These are phyloP conservation scores for Philaethria dido DNA, from an alignment of 2,888 invertebrate species.

Conservation along the genomic window DNA sequence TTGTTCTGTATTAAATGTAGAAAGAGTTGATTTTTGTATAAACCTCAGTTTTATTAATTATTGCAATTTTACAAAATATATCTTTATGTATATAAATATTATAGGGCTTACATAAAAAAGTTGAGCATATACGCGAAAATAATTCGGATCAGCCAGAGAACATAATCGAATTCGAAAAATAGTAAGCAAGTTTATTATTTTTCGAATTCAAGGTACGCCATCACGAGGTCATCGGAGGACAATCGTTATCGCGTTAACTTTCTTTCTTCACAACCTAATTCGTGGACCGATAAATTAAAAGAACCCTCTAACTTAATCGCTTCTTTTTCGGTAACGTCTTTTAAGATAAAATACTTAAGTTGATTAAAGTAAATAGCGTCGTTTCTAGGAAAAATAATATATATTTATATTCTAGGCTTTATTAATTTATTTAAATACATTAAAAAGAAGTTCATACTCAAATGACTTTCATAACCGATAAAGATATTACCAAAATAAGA, in stretches of 20 bases:
- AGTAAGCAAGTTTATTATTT: background rate
- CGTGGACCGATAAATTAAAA: slow-evolving; percentile 21
- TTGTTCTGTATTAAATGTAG: background rate
- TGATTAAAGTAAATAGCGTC: slow-evolving; percentile 13
- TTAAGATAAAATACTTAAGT: slow-evolving; percentile 17
- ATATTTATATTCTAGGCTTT: background rate
- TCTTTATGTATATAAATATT: too few relatives aligned
- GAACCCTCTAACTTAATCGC: slow-evolving; percentile 11
- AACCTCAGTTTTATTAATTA: background rate
- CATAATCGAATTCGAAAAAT: too few relatives aligned
- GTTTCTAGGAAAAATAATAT: background rate
- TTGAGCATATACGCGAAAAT: too few relatives aligned
- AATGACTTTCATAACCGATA: too few relatives aligned
- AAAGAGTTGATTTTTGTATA: background rate
- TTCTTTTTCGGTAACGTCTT: slow-evolving; percentile 4
- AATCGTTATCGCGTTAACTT: slow-evolving; percentile 16
- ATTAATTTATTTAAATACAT: too few relatives aligned
- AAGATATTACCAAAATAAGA: too few relatives aligned
- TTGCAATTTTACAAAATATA: too few relatives aligned
- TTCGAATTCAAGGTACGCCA: background rate
- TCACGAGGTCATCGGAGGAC: slow-evolving; percentile 1
- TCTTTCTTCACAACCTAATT: slow-evolving; percentile 13
- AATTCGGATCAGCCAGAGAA: too few relatives aligned
- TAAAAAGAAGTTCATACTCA: too few relatives aligned
- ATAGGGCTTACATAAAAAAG: too few relatives aligned